Conservation (phyloP, 2,113 vertebrate genomes). For the Cheirogaleus medius region DNA sequence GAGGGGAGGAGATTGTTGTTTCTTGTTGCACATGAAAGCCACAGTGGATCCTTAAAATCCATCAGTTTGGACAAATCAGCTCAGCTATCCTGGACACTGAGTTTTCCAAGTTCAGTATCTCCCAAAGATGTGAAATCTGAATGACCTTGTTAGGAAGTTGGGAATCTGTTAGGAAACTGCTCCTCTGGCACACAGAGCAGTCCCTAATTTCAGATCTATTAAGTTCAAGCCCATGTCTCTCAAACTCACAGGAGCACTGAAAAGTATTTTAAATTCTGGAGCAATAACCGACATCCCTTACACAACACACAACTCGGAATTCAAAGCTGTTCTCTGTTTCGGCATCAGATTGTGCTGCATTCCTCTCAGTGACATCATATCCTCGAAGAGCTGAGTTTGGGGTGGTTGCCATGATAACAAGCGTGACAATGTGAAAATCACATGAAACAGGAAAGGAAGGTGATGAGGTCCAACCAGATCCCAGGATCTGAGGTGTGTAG, state of each 20-base stretch:
- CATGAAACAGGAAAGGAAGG: not conserved
- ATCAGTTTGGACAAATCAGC: not conserved
- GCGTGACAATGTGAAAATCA: not conserved
- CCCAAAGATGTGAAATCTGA: not conserved
- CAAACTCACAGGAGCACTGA: not conserved
- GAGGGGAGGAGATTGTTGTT: not conserved
- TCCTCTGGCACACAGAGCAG: no score
- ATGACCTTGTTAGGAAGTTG: not conserved
- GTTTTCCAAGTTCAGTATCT: not conserved
- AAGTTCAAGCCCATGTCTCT: not conserved
- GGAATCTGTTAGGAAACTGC: not conserved
- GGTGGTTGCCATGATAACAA: not conserved
- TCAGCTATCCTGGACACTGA: not conserved
- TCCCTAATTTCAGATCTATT: not conserved
- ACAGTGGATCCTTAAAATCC: not conserved
- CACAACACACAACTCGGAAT: not conserved
- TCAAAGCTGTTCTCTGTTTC: rapidly evolving
- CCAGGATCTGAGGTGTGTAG: not conserved
- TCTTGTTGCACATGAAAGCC: not conserved
- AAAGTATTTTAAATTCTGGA: not conserved
- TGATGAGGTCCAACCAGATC: not conserved
- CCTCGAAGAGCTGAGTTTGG: not conserved
- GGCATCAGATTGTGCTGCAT: not conserved
- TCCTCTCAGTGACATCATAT: not conserved
- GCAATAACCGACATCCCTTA: no score